Percentiles rank a stretch among this genome's conserved stretches.
phyloP scores from a whole-genome alignment of 2,113 vertebrate genomes.

The Tiliqua scincoides region DNA sequence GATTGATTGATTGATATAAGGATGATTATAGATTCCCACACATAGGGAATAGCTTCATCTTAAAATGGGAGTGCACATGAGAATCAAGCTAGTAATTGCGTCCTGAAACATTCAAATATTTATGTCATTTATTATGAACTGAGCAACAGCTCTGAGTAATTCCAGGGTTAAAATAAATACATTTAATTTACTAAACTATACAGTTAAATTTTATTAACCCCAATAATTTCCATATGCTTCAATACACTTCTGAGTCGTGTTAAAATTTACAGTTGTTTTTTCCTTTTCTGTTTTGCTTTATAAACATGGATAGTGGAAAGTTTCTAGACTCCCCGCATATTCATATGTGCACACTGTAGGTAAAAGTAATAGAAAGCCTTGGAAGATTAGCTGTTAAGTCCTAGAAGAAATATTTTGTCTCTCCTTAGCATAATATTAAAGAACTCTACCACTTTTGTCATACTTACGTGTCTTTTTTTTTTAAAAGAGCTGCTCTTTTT shows the following conservation, averaged over 20 bases:
- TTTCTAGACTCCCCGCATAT: constrained; percentile 32
- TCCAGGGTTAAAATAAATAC: constrained; percentile 47
- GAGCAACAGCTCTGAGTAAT: constrained; percentile 12
- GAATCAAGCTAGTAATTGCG: not conserved
- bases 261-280: constrained; percentile 41
- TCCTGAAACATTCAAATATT: constrained; percentile 14
- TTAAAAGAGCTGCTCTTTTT: not conserved
- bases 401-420: constrained; percentile 30
- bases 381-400: constrained; percentile 45
- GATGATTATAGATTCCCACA: not conserved
- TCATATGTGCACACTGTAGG: constrained; percentile 32
- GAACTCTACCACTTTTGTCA: constrained; percentile 29
- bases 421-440: constrained; percentile 23
- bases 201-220: constrained; percentile 31
- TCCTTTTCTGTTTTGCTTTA: constrained; percentile 39
- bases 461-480: constrained; percentile 24
- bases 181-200: constrained; percentile 36
- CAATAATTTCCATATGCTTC: constrained; percentile 33
- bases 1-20: too few relatives aligned
- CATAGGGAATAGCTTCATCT: not conserved
- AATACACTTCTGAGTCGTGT: constrained; percentile 33
- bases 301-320: constrained; percentile 37
- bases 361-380: not conserved
- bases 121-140: constrained; percentile 23
- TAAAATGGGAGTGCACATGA: not conserved